phyloP scores from a whole-genome alignment of 1,140 invertebrate genomes.

The Hyles vespertilio region DNA sequence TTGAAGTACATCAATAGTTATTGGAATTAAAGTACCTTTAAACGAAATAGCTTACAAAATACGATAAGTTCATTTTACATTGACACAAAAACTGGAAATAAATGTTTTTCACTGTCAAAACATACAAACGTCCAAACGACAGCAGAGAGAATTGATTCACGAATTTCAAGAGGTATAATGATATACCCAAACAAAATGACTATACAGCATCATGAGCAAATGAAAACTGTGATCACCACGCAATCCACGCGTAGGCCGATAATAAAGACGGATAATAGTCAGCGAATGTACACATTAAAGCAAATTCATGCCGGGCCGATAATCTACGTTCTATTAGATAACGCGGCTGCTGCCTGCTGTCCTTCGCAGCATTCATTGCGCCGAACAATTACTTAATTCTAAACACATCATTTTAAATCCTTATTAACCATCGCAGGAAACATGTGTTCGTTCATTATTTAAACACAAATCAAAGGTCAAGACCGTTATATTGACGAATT shows the following conservation, averaged over 20 bases:
- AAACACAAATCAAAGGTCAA: slow-evolving; percentile 33
- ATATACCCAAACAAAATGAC: slow-evolving; percentile 51
- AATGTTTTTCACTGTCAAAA: neutral
- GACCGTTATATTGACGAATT: slow-evolving; percentile 21
- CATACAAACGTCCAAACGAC: neutral
- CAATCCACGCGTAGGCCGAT: slow-evolving; percentile 49
- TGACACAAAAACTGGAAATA: neutral
- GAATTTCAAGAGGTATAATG: slow-evolving; percentile 32
- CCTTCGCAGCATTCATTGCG: no score
- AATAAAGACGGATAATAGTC: slow-evolving; percentile 26
- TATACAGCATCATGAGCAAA: slow-evolving; percentile 44
- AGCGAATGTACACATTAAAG: no score
- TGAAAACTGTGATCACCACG: slow-evolving; percentile 60
- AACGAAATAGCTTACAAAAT: no score
- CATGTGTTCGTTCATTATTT: neutral
- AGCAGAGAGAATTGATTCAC: slow-evolving; percentile 11
- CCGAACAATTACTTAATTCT: no score
- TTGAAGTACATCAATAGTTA: no score
- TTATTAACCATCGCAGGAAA: slow-evolving; percentile 1
- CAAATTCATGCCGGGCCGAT: no score
- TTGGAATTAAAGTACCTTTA: no score
- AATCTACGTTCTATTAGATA: no score
- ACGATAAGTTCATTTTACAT: no score
- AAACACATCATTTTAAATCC: slow-evolving; percentile 6
- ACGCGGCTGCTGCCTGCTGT: no score